Evolutionary conservation across 2,888 invertebrate species (phyloP).

Genomic region (Celastrina argiolus): DNA sequence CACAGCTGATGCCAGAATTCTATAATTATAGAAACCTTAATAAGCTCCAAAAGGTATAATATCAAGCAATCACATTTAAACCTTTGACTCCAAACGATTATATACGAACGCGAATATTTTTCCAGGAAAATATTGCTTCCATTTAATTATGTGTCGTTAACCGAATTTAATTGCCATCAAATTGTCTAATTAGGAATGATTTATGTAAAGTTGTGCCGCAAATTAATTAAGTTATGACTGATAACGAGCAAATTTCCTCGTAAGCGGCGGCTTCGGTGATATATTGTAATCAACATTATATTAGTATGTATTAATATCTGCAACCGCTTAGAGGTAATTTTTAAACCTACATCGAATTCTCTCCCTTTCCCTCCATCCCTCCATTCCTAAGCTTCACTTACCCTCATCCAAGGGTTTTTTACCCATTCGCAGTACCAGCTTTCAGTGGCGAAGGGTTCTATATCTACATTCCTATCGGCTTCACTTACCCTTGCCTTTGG

Average conservation of each 20-base stretch:
- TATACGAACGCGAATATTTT: neutral
- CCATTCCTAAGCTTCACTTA: too few relatives aligned
- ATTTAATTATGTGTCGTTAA: slow-evolving; percentile 17
- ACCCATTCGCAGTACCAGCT: too few relatives aligned
- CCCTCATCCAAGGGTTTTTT: too few relatives aligned
- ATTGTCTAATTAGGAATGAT: slow-evolving; percentile 31
- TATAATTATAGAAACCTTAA: too few relatives aligned
- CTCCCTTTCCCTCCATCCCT: too few relatives aligned
- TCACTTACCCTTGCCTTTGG: too few relatives aligned
- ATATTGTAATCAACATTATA: slow-evolving; percentile 6
- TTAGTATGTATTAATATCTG: neutral
- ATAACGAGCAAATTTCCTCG: slow-evolving; percentile 26
- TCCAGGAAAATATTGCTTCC: slow-evolving; percentile 2
- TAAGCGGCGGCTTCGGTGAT: slow-evolving; percentile 8
- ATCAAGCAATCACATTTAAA: neutral
- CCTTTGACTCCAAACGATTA: neutral
- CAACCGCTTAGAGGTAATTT: neutral
- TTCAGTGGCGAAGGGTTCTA: too few relatives aligned
- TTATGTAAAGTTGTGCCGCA: slow-evolving; percentile 29
- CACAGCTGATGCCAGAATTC: too few relatives aligned
- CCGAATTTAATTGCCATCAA: slow-evolving; percentile 24
- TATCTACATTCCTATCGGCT: too few relatives aligned
- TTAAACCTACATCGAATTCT: too few relatives aligned
- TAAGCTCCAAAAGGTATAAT: too few relatives aligned
- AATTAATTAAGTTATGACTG: slow-evolving; percentile 32